Evolutionary conservation across 1,140 invertebrate species (phyloP).

Genomic region (Lepidurus apus): DNA sequence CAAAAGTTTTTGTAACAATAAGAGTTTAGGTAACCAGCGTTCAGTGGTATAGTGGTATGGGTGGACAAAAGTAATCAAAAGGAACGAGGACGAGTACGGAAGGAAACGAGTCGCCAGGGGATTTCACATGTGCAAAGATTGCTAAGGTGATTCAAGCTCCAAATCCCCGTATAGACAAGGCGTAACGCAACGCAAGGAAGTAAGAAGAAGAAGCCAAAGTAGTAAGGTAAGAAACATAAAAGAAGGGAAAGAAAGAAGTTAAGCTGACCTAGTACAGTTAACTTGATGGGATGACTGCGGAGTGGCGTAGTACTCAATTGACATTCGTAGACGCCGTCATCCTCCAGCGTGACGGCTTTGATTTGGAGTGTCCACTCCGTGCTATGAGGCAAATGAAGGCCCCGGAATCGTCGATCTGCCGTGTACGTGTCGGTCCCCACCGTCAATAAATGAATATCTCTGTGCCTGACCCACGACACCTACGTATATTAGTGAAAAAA

Average conservation of each 20-base stretch:
- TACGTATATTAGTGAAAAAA: conserved; percentile 33
- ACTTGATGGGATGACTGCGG: conserved; percentile 76
- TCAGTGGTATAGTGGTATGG: not conserved
- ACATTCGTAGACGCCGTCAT: conserved; percentile 65
- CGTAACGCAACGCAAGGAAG: not conserved
- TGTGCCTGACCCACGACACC: conserved; percentile 46
- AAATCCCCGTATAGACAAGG: too few species aligned
- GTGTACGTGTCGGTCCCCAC: conserved; percentile 41
- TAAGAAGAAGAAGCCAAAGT: not conserved
- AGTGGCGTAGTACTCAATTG: conserved; percentile 83
- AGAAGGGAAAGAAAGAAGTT: not conserved
- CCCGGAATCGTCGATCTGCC: conserved; percentile 37
- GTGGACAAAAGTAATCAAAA: not conserved
- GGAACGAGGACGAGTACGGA: too few species aligned
- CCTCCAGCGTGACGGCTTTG: conserved; percentile 47
- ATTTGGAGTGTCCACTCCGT: conserved; percentile 88
- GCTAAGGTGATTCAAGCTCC: too few species aligned
- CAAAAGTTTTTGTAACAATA: too few species aligned
- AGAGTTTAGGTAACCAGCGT: too few species aligned
- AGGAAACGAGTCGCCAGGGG: too few species aligned
- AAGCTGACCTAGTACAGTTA: conserved; percentile 80
- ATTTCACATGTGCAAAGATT: too few species aligned
- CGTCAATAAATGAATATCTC: conserved; percentile 44
- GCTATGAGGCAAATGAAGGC: conserved; percentile 45
- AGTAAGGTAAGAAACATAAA: not conserved